Conservation (phyloP, 2,888 invertebrate species). For the Drosophila percnosoma region DNA sequence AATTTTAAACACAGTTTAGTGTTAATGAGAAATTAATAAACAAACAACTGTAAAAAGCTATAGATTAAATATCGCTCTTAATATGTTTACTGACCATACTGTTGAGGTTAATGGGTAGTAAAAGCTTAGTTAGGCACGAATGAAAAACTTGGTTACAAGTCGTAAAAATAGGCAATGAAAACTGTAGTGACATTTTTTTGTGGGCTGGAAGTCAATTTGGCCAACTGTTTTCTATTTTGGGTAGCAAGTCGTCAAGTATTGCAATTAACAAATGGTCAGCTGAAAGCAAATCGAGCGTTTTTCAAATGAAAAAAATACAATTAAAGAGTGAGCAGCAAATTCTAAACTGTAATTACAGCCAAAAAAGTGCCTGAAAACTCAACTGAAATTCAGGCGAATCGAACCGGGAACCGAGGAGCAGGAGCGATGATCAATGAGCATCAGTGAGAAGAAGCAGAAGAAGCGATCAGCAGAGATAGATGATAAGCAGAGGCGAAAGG, state of each 20-base stretch:
- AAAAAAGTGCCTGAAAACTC: conserved; percentile 59
- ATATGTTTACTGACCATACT: not conserved
- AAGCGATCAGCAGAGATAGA: conserved; percentile 16
- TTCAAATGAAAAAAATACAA: conserved; percentile 11
- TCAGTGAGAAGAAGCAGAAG: conserved; percentile 5
- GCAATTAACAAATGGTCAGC: conserved; percentile 23
- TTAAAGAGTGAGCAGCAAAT: conserved; percentile 9
- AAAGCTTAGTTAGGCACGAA: not conserved
- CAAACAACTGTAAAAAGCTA: not conserved
- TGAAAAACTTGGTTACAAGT: not conserved
- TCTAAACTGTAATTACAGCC: conserved; percentile 46
- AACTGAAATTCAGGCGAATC: conserved; percentile 5
- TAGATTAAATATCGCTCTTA: not conserved
- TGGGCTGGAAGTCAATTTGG: not conserved
- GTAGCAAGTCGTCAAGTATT: conserved; percentile 5
- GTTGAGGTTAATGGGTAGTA: not conserved
- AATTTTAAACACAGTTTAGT: not conserved
- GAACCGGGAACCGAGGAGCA: not conserved
- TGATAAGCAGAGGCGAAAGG: conserved; percentile 1
- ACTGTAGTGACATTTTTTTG: not conserved
- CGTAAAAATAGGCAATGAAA: not conserved
- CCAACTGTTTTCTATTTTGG: conserved; percentile 13
- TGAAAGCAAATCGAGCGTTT: conserved; percentile 35
- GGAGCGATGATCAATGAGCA: conserved; percentile 28
- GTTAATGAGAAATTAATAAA: not conserved